phyloP scores from a whole-genome alignment of 2,113 vertebrate genomes.

The Trichomycterus rosablanca region DNA sequence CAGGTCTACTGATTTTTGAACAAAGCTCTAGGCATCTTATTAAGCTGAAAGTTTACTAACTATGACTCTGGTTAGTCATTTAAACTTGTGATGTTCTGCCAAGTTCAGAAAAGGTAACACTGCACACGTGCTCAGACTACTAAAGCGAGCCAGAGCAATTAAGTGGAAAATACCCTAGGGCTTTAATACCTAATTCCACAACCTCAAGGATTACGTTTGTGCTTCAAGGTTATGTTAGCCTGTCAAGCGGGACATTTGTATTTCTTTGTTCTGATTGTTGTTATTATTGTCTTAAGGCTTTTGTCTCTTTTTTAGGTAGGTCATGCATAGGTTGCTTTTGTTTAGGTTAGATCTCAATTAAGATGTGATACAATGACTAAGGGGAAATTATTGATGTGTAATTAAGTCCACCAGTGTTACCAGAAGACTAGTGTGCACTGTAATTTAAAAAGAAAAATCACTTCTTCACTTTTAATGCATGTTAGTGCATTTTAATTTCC shows the following conservation, averaged over 20 bases:
- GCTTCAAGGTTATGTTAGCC: not conserved
- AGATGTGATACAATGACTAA: too few species aligned
- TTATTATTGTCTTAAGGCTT: too few species aligned
- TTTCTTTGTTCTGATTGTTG: not conserved
- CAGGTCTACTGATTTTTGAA: too few species aligned
- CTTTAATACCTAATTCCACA: conserved; percentile 28
- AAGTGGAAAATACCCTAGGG: conserved; percentile 35
- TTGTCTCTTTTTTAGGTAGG: too few species aligned
- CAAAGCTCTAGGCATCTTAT: not conserved
- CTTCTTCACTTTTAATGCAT: too few species aligned
- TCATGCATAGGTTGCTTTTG: too few species aligned
- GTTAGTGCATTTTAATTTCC: not conserved
- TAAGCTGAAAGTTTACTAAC: not conserved
- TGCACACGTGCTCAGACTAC: conserved; percentile 32
- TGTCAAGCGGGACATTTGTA: conserved; percentile 4
- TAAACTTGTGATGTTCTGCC: not conserved
- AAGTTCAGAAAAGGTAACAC: conserved; percentile 7
- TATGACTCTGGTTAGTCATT: conserved; percentile 25
- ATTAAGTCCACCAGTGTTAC: too few species aligned
- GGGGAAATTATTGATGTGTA: too few species aligned
- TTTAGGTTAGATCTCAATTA: too few species aligned
- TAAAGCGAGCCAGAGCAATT: conserved; percentile 25
- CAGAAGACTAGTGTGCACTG: too few species aligned
- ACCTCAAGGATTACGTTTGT: conserved; percentile 16
- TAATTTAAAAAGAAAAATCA: too few species aligned